phyloP scores from a whole-genome alignment of 1,140 invertebrate species.

The Drosophila lacteicornis region DNA sequence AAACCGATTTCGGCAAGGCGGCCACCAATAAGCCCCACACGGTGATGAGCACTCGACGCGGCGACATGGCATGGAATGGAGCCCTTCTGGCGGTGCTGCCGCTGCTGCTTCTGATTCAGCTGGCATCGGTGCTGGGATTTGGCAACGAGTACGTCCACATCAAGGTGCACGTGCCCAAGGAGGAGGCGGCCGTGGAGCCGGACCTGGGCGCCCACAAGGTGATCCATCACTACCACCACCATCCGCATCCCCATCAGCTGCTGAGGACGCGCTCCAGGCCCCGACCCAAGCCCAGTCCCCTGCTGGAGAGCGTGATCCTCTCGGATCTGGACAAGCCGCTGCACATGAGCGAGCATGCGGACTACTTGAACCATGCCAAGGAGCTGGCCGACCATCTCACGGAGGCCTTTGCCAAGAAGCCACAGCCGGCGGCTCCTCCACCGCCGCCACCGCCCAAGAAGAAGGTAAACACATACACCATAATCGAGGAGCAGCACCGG shows the following conservation, averaged over 20 bases:
- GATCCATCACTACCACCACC: constrained; percentile 75
- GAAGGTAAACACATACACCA: constrained; percentile 75
- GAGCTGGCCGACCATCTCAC: constrained; percentile 65
- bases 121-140: constrained; percentile 34
- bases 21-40: constrained; percentile 56
- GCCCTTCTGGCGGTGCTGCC: not conserved
- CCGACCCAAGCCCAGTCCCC: constrained; percentile 55
- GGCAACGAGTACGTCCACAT: constrained; percentile 79
- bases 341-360: constrained; percentile 74
- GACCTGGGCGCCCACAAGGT: constrained; percentile 52
- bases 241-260: constrained; percentile 57
- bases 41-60: constrained; percentile 37
- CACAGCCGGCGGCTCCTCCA: constrained; percentile 15
- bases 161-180: constrained; percentile 77
- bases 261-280: not conserved
- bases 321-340: constrained; percentile 71
- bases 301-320: constrained; percentile 71
- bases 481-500: constrained; percentile 68
- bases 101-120: constrained; percentile 10
- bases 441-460: constrained; percentile 55
- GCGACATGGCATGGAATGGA: constrained; percentile 23
- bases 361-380: constrained; percentile 75
- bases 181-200: constrained; percentile 49
- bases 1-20: constrained; percentile 80
- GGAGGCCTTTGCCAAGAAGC: constrained; percentile 61